Percentiles rank a stretch among this genome's conserved stretches.
Evolutionary conservation across 1,140 invertebrate species (phyloP).

Genomic region (Ceratoteleas bidentatus): DNA sequence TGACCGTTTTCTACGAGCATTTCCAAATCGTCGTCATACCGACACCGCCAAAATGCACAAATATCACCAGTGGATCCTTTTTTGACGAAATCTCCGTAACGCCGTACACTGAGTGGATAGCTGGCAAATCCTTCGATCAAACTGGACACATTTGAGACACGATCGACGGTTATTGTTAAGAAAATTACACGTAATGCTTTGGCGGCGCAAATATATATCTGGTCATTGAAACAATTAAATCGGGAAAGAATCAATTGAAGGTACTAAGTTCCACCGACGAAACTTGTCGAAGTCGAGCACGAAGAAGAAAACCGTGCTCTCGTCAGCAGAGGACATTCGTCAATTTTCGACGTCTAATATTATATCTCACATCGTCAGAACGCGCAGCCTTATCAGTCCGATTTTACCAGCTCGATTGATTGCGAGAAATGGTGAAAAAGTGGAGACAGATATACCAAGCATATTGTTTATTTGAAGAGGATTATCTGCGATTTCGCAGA

Average conservation of each 20-base stretch:
- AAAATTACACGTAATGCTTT: slow-evolving; percentile 35
- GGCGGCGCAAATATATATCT: slow-evolving; percentile 35
- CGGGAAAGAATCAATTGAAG: slow-evolving; percentile 41
- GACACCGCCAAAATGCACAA: no score
- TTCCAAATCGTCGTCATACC: no score
- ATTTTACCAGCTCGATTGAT: not conserved
- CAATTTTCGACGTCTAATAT: slow-evolving; percentile 11
- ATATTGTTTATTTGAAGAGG: slow-evolving; percentile 10
- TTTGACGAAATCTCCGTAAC: no score
- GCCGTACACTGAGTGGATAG: slow-evolving; percentile 5
- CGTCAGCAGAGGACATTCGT: slow-evolving; percentile 16
- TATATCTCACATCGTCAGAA: not conserved
- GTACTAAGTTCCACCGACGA: slow-evolving; percentile 19
- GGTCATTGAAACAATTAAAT: slow-evolving; percentile 57
- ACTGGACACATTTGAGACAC: slow-evolving; percentile 28
- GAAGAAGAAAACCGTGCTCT: slow-evolving; percentile 12
- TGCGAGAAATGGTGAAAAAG: not conserved
- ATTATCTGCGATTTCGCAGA: not conserved
- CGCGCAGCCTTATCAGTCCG: slow-evolving; percentile 15
- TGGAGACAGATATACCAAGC: not conserved
- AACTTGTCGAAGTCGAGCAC: not conserved
- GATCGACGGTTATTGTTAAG: slow-evolving; percentile 23
- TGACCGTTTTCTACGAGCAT: slow-evolving; percentile 1
- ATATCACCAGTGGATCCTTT: slow-evolving; percentile 13
- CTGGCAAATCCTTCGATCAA: slow-evolving; percentile 44